A percentile compares a stretch with the other conserved stretches of the same genome.
phyloP scores from a whole-genome alignment of 2,888 invertebrate genomes.

The Nephrocerus scutellatus region DNA sequence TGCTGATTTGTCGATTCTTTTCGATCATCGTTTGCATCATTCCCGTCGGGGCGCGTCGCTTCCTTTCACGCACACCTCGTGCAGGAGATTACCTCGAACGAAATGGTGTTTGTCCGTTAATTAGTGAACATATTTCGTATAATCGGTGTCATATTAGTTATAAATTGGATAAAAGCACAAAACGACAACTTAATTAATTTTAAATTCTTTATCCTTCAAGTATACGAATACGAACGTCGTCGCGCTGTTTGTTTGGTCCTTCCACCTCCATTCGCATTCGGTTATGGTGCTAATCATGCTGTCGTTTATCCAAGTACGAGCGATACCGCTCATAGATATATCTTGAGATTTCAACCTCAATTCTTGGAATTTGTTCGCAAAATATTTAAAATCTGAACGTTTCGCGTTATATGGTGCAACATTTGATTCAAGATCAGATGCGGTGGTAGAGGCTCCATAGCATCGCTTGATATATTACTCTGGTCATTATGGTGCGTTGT shows the following conservation, averaged over 20 bases:
- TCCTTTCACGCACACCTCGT: constrained; percentile 15
- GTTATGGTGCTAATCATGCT: constrained; percentile 21
- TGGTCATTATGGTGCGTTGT: constrained; percentile 29
- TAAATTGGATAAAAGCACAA: constrained; percentile 46
- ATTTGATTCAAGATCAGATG: constrained; percentile 20
- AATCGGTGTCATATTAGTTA: constrained; percentile 48
- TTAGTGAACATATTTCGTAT: constrained; percentile 48
- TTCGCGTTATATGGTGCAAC: background rate
- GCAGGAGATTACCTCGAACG: constrained; percentile 22
- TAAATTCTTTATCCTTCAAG: constrained; percentile 38
- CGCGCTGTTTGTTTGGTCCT: background rate
- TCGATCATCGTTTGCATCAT: constrained; percentile 3
- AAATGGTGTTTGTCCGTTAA: constrained; percentile 45
- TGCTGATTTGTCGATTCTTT: too few species aligned
- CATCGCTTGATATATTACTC: constrained; percentile 37
- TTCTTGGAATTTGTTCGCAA: constrained; percentile 19
- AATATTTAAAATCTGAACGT: constrained; percentile 1
- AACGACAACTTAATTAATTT: constrained; percentile 48
- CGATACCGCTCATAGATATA: constrained; percentile 28
- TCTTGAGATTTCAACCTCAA: constrained; percentile 31
- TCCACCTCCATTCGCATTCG: background rate
- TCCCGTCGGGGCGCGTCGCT: constrained; percentile 14
- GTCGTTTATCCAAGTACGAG: constrained; percentile 4
- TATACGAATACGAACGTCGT: constrained; percentile 1
- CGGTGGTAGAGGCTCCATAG: constrained; percentile 13